These are phyloP conservation scores for Aphidoletes aphidimyza DNA, from an alignment of 2,888 invertebrate genomes.

Conservation along the genomic window DNA sequence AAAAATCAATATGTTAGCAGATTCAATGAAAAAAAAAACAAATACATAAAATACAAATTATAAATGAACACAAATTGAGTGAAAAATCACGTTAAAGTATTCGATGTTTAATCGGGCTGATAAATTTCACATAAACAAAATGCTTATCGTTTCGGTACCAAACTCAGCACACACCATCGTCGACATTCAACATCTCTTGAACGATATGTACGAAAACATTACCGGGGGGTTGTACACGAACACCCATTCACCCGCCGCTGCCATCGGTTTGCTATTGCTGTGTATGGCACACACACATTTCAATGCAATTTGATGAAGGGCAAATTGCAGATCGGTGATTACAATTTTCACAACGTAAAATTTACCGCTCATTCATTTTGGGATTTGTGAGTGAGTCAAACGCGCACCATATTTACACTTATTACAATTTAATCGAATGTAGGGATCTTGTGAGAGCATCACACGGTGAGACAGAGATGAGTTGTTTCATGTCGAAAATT, in stretches of 20 bases:
- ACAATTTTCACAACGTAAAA: not conserved
- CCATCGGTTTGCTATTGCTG: no score
- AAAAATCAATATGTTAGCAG: no score
- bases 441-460: no score
- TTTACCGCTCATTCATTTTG: not conserved
- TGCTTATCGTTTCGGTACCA: not conserved
- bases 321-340: constrained; percentile 8
- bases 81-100: not conserved
- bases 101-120: constrained; percentile 29
- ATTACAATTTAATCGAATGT: not conserved
- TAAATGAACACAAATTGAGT: constrained; percentile 41
- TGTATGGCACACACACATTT: not conserved
- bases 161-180: not conserved
- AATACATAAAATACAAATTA: not conserved
- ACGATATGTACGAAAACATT: no score
- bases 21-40: not conserved
- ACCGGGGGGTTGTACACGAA: no score
- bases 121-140: constrained; percentile 30
- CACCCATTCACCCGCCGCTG: no score
- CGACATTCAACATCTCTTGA: no score
- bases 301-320: constrained; percentile 1
- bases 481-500: constrained; percentile 12
- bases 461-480: not conserved
- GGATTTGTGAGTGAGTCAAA: no score
- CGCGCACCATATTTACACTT: not conserved